phyloP scores from a whole-genome alignment of 2,113 vertebrate genomes.

The Rhabdomys dilectus region DNA sequence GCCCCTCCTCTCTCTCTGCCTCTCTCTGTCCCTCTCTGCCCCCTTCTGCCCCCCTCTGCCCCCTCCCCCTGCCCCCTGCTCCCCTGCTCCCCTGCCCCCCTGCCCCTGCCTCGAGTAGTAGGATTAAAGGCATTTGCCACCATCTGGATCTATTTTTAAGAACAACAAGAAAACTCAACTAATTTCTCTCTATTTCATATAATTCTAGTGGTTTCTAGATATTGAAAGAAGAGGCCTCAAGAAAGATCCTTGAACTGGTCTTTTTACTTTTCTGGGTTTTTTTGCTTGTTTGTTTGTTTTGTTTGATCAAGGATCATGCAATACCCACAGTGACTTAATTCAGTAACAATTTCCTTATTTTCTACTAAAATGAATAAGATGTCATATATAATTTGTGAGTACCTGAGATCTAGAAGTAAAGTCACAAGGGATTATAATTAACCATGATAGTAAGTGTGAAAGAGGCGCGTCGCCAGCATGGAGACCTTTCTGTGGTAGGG shows the following conservation, averaged over 20 bases:
- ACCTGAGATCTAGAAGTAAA: background rate
- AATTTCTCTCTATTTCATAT: background rate
- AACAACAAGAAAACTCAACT: background rate
- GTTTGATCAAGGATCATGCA: background rate
- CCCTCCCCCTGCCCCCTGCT: background rate
- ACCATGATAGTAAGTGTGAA: background rate
- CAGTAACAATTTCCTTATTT: background rate
- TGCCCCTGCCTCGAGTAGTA: background rate
- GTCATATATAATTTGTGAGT: background rate
- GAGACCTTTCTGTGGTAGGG: background rate
- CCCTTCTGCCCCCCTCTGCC: too few species aligned
- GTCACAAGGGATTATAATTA: background rate
- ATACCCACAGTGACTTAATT: background rate
- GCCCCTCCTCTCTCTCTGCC: background rate
- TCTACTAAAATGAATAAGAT: background rate
- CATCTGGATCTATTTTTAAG: background rate
- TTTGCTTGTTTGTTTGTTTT: background rate
- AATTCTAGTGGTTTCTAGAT: conserved; percentile 10
- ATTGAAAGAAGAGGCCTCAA: background rate
- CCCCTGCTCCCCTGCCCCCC: background rate
- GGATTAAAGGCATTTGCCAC: background rate
- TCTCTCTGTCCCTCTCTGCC: background rate
- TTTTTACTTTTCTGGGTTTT: background rate
- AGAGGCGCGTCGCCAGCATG: background rate
- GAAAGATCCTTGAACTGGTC: background rate